A percentile compares a stretch with the other conserved stretches of the same genome.
Evolutionary conservation across 2,888 invertebrate species (phyloP).

Genomic region (Atethmia centrago): DNA sequence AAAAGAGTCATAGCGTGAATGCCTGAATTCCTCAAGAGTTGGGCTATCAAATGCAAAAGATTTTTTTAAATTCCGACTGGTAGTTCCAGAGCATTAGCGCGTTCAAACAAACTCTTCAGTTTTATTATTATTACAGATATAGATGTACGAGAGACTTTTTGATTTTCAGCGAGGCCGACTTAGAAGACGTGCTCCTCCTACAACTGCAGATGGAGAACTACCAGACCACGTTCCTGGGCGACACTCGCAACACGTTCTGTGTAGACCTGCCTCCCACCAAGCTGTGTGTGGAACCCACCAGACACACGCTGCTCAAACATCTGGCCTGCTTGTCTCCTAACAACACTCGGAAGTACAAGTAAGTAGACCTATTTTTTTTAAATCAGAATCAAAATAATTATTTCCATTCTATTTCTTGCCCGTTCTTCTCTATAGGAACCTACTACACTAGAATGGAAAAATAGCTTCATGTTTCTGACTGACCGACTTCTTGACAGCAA

Average conservation of each 20-base stretch:
- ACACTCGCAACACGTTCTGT: slow-evolving; percentile 85
- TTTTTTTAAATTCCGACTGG: too few relatives aligned
- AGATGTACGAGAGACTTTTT: not conserved
- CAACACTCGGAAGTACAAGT: slow-evolving; percentile 78
- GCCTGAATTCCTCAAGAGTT: too few relatives aligned
- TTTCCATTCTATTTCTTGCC: not conserved
- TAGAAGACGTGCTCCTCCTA: slow-evolving; percentile 93
- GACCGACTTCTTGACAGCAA: too few relatives aligned
- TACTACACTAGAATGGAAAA: not conserved
- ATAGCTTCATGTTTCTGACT: not conserved
- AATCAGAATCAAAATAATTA: not conserved
- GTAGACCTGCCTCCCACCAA: slow-evolving; percentile 83
- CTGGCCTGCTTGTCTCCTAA: slow-evolving; percentile 79
- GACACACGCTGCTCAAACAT: slow-evolving; percentile 80
- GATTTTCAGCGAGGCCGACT: slow-evolving; percentile 91
- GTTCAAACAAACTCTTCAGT: too few relatives aligned
- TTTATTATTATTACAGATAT: too few relatives aligned
- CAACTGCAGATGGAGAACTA: slow-evolving; percentile 91
- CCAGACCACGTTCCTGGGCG: slow-evolving; percentile 91
- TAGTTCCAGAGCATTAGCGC: too few relatives aligned
- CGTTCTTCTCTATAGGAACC: not conserved
- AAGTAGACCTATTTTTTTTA: not conserved
- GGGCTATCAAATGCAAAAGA: too few relatives aligned
- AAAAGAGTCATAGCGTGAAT: too few relatives aligned
- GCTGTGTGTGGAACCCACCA: slow-evolving; percentile 66